Evolutionary conservation across 2,888 invertebrate species (phyloP).

Genomic region (Drosophila birchii): DNA sequence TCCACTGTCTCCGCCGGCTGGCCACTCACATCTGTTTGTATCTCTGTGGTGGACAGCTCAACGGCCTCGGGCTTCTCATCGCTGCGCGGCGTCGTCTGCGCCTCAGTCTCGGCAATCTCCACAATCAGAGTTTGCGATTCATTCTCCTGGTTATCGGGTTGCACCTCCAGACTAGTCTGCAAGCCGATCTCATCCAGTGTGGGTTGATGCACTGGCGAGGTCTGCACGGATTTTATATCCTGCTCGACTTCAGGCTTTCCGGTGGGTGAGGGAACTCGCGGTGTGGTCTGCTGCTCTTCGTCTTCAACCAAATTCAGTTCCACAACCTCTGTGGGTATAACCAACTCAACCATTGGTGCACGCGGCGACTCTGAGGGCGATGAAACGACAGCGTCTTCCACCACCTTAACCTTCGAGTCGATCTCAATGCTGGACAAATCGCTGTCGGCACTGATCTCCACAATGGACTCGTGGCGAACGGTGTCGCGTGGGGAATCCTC

Average conservation of each 20-base stretch:
- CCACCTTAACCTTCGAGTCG: constrained; percentile 87
- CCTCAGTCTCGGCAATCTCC: constrained; percentile 82
- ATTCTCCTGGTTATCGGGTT: constrained; percentile 76
- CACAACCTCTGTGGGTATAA: constrained; percentile 83
- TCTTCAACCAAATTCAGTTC: constrained; percentile 83
- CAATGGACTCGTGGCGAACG: constrained; percentile 80
- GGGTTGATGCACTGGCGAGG: constrained; percentile 82
- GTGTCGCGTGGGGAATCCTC: constrained; percentile 84
- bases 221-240: constrained; percentile 85
- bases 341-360: constrained; percentile 86
- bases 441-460: constrained; percentile 84
- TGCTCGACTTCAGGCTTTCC: constrained; percentile 75
- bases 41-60: constrained; percentile 55
- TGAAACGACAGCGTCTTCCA: constrained; percentile 88
- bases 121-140: constrained; percentile 83
- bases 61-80: constrained; percentile 66
- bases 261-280: constrained; percentile 71
- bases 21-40: constrained; percentile 67
- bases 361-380: constrained; percentile 87
- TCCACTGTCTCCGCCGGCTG: constrained; percentile 72
- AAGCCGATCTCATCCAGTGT: constrained; percentile 74
- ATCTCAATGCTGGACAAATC: constrained; percentile 85
- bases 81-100: constrained; percentile 77
- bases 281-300: constrained; percentile 87
- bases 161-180: constrained; percentile 80